Base-by-base conservation (phyloP, 2,888 invertebrate species). In the Xanthia icteritia region DNA sequence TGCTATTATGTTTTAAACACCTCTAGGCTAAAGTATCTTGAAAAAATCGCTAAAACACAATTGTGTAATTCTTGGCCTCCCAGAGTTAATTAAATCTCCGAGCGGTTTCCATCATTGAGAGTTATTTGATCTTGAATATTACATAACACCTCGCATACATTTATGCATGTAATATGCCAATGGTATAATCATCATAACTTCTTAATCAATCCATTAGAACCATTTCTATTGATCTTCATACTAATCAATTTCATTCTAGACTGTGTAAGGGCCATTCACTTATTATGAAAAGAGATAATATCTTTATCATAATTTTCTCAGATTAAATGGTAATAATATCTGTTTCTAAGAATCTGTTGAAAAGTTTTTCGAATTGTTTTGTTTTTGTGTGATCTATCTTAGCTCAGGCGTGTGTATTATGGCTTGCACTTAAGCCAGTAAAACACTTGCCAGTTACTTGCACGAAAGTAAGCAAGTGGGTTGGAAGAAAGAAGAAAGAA, bases 221-320 rank as follows among this genome's bases (percentile, higher is more conserved):
- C 39, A 63, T 54, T 78, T 45, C 13, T 79, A 60, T 67, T 39
- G 69, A 86, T 73, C 39, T 83, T 75, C 64, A 66, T 75, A 60
- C 56, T 60, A 54, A 60, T 72, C 71, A 72, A 58, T 75, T 31
- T 45, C 42, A 54, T 74, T 39, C 9, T 69, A 48, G 64, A 84
- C 64, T 42, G 31, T 8, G 17, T 69, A 54, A 69, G 13, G 27
- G 58, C 45, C 39, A 48, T 69, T 61, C 15, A 31, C 23, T 42
- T 42, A 63, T 2, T 17, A 66, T 58, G 51, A 39, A 54, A 58
- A 56, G 17, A 51, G 23, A 67, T 31, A 66, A 23, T 42, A 79
- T 48, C 3, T 51, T 56, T 42, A 27, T 42, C 23, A 45, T 48
- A 71, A 60, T 67, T 61, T 68, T 68, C 13, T 71, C 8, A 63